phyloP scores from a whole-genome alignment of 2,888 invertebrate genomes.

The Sarcophaga subvicina region DNA sequence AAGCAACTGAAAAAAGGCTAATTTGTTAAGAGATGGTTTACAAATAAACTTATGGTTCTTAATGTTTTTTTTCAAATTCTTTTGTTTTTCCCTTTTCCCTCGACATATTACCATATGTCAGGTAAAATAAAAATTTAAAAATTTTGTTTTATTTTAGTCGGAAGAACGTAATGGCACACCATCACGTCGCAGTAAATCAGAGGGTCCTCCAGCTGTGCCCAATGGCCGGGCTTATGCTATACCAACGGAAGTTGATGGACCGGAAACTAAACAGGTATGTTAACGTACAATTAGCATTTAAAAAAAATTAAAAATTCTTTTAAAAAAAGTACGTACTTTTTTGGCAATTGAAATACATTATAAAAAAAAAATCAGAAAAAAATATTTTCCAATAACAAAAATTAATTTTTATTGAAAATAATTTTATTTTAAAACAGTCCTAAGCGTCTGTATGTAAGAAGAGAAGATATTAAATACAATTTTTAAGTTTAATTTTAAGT shows the following conservation, averaged over 20 bases:
- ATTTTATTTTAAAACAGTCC: constrained; percentile 36
- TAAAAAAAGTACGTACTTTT: constrained; percentile 45
- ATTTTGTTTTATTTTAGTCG: constrained; percentile 83
- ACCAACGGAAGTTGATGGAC: constrained; percentile 80
- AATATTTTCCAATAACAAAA: constrained; percentile 13
- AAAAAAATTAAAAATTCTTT: not conserved
- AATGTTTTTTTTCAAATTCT: not conserved
- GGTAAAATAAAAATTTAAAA: not conserved
- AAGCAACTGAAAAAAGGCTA: constrained; percentile 52
- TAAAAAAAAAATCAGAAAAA: constrained; percentile 3
- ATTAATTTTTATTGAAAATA: not conserved
- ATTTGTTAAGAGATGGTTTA: constrained; percentile 50
- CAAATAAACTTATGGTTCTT: constrained; percentile 3
- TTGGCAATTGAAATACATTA: not conserved
- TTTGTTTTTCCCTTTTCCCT: not conserved
- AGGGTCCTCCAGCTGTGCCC: constrained; percentile 85
- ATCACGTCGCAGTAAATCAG: constrained; percentile 90
- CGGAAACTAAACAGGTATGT: constrained; percentile 80
- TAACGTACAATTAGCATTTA: constrained; percentile 69
- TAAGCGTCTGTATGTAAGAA: constrained; percentile 27
- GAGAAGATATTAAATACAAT: not conserved
- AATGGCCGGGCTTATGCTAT: constrained; percentile 81
- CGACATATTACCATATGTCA: too few species aligned
- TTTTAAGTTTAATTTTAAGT: constrained; percentile 27
- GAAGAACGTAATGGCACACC: constrained; percentile 87